A percentile compares a stretch with the other conserved stretches of the same genome.
Conservation (phyloP, 2,888 invertebrate species). For the Lasioglossum villosulum region DNA sequence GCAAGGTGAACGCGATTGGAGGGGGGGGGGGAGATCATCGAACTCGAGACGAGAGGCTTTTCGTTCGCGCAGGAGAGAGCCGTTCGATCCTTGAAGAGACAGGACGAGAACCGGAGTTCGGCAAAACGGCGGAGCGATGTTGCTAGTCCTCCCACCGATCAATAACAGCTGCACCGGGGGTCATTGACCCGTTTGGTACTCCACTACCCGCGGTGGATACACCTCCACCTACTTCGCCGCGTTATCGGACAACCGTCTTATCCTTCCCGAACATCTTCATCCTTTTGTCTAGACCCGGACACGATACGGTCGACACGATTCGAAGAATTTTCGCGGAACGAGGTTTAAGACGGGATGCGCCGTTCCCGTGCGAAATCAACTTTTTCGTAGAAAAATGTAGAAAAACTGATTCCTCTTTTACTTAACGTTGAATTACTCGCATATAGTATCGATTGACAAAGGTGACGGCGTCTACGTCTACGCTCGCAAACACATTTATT, state of each 20-base stretch:
- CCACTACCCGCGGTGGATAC: constrained; percentile 66
- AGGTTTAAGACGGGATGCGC: background rate
- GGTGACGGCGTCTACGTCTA: no score
- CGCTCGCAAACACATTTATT: no score
- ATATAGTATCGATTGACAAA: no score
- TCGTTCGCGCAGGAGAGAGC: background rate
- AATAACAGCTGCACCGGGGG: constrained; percentile 83
- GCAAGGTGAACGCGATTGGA: background rate
- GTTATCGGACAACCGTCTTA: constrained; percentile 38
- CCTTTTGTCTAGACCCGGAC: constrained; percentile 4
- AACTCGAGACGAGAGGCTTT: background rate
- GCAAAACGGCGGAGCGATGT: constrained; percentile 74
- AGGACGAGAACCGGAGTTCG: constrained; percentile 70
- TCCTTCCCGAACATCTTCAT: constrained; percentile 30
- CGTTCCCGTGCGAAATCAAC: background rate
- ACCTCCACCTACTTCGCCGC: constrained; percentile 57
- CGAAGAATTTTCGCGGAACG: background rate
- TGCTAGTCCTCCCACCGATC: constrained; percentile 82
- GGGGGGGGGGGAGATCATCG: background rate
- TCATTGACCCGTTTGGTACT: constrained; percentile 77
- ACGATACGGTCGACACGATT: background rate
- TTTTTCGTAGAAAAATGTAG: background rate
- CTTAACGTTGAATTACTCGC: background rate
- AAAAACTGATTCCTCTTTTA: background rate
- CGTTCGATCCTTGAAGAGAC: constrained; percentile 70